A percentile compares a stretch with the other conserved stretches of the same genome.
Evolutionary conservation across 2,113 vertebrate species (phyloP).

Genomic region (Carassius auratus): DNA sequence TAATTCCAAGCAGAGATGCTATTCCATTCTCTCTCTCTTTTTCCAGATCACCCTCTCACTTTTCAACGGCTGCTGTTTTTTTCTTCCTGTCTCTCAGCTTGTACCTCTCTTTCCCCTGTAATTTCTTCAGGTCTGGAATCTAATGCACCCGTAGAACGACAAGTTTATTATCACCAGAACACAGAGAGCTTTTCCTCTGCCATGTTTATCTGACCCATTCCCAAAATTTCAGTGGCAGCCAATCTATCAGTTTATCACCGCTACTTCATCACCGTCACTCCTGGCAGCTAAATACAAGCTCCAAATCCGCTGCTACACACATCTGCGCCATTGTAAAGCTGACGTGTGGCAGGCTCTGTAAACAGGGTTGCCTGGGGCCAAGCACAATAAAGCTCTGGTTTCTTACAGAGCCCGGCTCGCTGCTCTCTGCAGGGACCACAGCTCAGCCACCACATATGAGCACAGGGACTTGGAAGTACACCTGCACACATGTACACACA

Average conservation of each 20-base stretch:
- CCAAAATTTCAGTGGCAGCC: conserved; percentile 85
- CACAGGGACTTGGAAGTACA: conserved; percentile 37
- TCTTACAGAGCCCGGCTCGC: conserved; percentile 40
- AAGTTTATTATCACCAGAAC: conserved; percentile 83
- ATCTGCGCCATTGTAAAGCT: conserved; percentile 79
- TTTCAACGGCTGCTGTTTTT: conserved; percentile 7
- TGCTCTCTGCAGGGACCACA: conserved; percentile 40
- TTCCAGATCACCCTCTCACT: conserved; percentile 27
- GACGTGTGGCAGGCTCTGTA: conserved; percentile 68
- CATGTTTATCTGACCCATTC: conserved; percentile 85
- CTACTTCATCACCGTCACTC: conserved; percentile 89
- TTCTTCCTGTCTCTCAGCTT: conserved; percentile 10
- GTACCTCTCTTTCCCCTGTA: conserved; percentile 33
- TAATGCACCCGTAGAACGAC: conserved; percentile 69
- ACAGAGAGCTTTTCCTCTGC: conserved; percentile 76
- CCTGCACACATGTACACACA: conserved; percentile 13
- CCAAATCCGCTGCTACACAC: conserved; percentile 83
- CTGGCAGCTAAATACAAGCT: conserved; percentile 88
- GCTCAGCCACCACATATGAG: conserved; percentile 19
- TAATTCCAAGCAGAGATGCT: conserved; percentile 50
- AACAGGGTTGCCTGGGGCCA: conserved; percentile 79
- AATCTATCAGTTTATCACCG: conserved; percentile 89
- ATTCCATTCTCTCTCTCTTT: conserved; percentile 39
- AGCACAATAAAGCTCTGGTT: conserved; percentile 59
- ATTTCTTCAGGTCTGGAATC: conserved; percentile 60